Base-by-base conservation (phyloP, 2,888 invertebrate species). In the Augiades crinisus region DNA sequence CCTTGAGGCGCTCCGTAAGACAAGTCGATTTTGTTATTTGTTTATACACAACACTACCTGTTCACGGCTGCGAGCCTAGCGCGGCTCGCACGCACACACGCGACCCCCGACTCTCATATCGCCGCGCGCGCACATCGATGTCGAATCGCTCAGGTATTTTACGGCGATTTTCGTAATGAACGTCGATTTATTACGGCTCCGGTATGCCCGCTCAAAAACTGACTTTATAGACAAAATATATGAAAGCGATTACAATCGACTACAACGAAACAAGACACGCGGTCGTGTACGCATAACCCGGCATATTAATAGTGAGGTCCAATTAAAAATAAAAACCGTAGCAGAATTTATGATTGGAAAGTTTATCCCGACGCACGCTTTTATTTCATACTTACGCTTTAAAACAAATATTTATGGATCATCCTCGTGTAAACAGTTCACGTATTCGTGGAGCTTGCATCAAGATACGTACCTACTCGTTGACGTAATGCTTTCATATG, bases 11-110 rank as follows among this genome's bases (percentile, higher is more conserved):
- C 75, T 78, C 74, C 71, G 80, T 85, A 83, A 87, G 84, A 87
- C 88, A 85, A 86, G 82, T 83, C 83, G 84, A 85, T 85, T 87
- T 84, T 83, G 83, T 88, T 88, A 88, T 88, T 89, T 89, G 88
- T 88, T 87, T 88, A 87, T 82, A 87, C 85, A 88, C 83, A 82
- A 81, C 81, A 85, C 86, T 86, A 87, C 87, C 87, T 86, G 87
- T 81, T 81, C 71, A 63, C 64, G 63, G 60, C 56, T 62, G 64
- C 60, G 62, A 55, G 58, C 63, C 63, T 63, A 55, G 50, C 36
- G 57, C 46, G 57, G 8, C 45, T 53, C 59, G 38, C 67, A 60
- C 68, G 62, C 71, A 65, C 69, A 67, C 69, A 55, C 61, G n/a
- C 41, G 17, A 17, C 21, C 10, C 21, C n/a, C 12, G 19, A 8